A percentile compares a stretch with the other conserved stretches of the same genome.
Conservation (phyloP, 2,888 invertebrate species). For the Luffia ferchaultella region DNA sequence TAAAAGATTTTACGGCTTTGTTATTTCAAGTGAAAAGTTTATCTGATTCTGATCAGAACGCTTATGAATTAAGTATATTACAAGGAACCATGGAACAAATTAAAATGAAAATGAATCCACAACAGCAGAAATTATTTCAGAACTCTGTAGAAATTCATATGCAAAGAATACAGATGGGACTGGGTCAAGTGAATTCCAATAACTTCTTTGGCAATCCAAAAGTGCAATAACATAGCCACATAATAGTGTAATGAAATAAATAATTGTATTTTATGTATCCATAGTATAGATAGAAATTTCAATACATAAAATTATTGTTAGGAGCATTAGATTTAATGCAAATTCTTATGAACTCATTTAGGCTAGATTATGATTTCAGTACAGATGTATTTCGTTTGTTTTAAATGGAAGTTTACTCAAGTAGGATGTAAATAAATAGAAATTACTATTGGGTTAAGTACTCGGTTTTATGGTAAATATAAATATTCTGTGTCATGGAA, state of each 20-base stretch:
- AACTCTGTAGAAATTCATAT: conserved; percentile 92
- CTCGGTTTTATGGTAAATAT: no score
- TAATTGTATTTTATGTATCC: conserved; percentile 24
- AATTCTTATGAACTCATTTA: no score
- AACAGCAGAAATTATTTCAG: conserved; percentile 82
- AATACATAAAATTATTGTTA: no score
- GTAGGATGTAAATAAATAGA: no score
- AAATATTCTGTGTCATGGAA: no score
- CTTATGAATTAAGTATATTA: conserved; percentile 88
- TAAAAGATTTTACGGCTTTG: conserved; percentile 88
- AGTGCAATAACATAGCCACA: background rate
- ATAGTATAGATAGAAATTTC: no score
- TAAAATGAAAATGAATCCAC: conserved; percentile 77
- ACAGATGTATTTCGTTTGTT: no score
- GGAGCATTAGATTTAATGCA: no score
- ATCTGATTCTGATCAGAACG: conserved; percentile 83
- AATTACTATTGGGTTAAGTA: no score
- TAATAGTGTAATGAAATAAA: background rate
- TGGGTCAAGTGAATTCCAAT: conserved; percentile 34
- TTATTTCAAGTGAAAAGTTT: conserved; percentile 86
- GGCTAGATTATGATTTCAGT: no score
- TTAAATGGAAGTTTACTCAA: no score
- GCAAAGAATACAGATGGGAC: conserved; percentile 85
- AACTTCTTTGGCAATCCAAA: background rate
- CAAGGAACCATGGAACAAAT: conserved; percentile 93